Evolutionary conservation across 2,113 vertebrate species (phyloP).

Genomic region (Paraplagusia blochii): DNA sequence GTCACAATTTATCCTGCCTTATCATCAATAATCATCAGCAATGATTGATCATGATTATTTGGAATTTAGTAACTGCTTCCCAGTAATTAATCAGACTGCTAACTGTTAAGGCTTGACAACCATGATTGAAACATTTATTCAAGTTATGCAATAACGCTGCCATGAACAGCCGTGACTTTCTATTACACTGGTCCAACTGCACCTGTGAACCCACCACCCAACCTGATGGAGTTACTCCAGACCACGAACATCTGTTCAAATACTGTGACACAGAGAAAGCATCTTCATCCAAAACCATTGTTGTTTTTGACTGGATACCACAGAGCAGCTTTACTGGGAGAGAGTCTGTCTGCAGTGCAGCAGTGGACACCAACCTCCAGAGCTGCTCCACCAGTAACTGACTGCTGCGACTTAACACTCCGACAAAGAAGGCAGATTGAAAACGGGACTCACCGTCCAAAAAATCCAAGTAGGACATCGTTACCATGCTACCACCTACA

Average conservation of each 20-base stretch:
- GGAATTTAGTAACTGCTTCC: no score
- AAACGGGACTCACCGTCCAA: conserved; percentile 13
- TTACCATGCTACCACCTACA: conserved; percentile 50
- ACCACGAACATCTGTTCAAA: conserved; percentile 58
- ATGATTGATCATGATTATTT: no score
- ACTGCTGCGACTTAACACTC: conserved; percentile 43
- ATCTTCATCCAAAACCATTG: conserved; percentile 37
- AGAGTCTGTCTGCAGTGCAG: conserved; percentile 68
- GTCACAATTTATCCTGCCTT: no score
- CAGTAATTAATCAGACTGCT: no score
- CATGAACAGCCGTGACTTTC: conserved; percentile 8
- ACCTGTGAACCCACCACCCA: conserved; percentile 27
- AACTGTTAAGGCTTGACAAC: no score
- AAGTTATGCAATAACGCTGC: not conserved
- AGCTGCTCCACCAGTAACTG: conserved; percentile 45
- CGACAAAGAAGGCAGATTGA: conserved; percentile 38
- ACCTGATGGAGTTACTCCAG: conserved; percentile 30
- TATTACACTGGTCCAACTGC: conserved; percentile 6
- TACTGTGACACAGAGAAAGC: conserved; percentile 36
- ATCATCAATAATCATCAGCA: no score
- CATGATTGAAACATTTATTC: conserved; percentile 14
- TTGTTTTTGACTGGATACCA: conserved; percentile 47
- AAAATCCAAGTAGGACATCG: conserved; percentile 45
- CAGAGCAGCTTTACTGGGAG: conserved; percentile 22
- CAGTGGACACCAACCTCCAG: conserved; percentile 52